Evolutionary conservation across 2,113 vertebrate genomes (phyloP), one percentile per base, ranked within the genome.

Genomic region (Tenebrosternarchus preto): DNA sequence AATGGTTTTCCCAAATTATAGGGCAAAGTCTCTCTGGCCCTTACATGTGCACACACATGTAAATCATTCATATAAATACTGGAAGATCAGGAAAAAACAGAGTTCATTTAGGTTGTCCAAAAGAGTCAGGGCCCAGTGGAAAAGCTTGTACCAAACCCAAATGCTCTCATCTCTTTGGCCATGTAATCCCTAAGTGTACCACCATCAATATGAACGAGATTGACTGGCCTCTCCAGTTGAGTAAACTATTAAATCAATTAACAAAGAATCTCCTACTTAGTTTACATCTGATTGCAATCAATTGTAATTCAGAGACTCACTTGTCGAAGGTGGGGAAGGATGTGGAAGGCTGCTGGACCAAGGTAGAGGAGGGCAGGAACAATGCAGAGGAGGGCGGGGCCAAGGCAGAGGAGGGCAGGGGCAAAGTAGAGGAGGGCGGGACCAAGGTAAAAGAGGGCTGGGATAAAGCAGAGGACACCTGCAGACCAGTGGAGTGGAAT

Each of bases 161-260:
- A 11, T 67, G 73, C 80, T 29, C 60, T 12, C 60, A 91, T 90
- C 90, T 78, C 43, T 84, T 79, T 77, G 82, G 85, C 87, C 76
- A 81, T 25, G 76, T 90, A 90, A 92, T 91, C 89, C 89, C 86
- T 83, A 86, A 85, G 87, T 81, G 88, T 90, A 85, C 86, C 6
- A 64, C 78, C 66, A 81, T 91, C 91, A 90, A 91, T 92, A 90
- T 75, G 15, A 83, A 78, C 86, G 71, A 90, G 90, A 92, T 89
- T 90, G 90, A 93, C 92, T 91, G 86, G 91, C 87, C 90, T 87
- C 89, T 88, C 84, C 69, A 87, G 88, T 90, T 89, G 87, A 89
- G 91, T 89, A 90, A 92, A 92, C 92, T 89, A 88, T 91, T 87
- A 89, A 88, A 92, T 92, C 89, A 87, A 92, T 93, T 91, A 91